phyloP scores from a whole-genome alignment of 2,113 vertebrate species.

The Siphamia tubifer region DNA sequence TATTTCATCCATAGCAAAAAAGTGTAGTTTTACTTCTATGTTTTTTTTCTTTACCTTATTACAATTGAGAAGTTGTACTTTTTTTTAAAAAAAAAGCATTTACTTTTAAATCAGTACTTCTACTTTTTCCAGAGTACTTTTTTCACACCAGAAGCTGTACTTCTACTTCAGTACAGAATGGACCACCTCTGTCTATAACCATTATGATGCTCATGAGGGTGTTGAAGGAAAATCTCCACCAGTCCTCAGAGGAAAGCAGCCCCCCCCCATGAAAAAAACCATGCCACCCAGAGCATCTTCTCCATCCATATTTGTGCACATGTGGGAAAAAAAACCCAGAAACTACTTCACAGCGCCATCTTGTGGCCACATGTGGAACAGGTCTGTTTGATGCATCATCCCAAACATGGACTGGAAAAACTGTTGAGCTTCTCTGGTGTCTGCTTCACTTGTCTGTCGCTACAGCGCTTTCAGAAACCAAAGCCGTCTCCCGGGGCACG shows the following conservation, averaged over 20 bases:
- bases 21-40: too few species aligned
- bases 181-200: too few species aligned
- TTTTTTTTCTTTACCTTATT: too few species aligned
- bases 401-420: slow-evolving; percentile 38
- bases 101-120: too few species aligned
- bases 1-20: too few species aligned
- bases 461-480: slow-evolving; percentile 30
- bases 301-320: slow-evolving; percentile 12
- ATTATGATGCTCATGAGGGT: too few species aligned
- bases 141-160: too few species aligned
- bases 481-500: slow-evolving; percentile 21
- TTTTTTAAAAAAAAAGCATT: too few species aligned
- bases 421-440: slow-evolving; percentile 4
- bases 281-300: background rate
- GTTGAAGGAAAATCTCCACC: background rate
- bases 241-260: background rate
- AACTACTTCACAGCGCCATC: slow-evolving; percentile 60
- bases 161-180: too few species aligned
- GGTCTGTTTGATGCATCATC: background rate
- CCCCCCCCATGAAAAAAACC: background rate
- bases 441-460: slow-evolving; percentile 21
- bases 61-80: too few species aligned
- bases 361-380: slow-evolving; percentile 45
- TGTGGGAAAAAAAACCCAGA: background rate
- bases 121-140: too few species aligned